Evolutionary conservation across 35 echinoderm and acorn worm genomes (phyloP).

Genomic region (Holothuria glaberrima): DNA sequence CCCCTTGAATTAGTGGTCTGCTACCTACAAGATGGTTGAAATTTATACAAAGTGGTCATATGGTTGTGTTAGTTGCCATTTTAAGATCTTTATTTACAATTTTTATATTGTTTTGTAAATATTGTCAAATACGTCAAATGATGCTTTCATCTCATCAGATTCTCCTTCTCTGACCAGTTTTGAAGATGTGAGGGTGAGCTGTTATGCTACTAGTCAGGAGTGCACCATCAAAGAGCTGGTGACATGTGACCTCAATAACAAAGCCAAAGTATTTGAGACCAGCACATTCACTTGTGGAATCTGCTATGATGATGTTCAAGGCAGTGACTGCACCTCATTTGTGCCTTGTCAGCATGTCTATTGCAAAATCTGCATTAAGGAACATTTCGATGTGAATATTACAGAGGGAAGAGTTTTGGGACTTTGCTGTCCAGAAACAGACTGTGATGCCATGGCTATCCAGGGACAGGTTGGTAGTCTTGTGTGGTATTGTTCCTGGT

Average conservation of each 20-base stretch:
- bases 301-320: constrained; percentile 55
- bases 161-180: no score
- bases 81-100: no score
- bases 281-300: constrained; percentile 38
- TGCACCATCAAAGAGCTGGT: background rate
- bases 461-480: constrained; percentile 45
- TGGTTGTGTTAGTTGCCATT: no score
- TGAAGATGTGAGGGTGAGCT: background rate
- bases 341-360: constrained; percentile 51
- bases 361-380: constrained; percentile 61
- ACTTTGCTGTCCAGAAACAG: constrained; percentile 47
- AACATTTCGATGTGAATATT: constrained; percentile 57
- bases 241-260: constrained; percentile 20
- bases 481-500: background rate
- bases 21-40: no score
- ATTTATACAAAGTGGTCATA: no score
- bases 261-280: constrained; percentile 6
- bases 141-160: no score
- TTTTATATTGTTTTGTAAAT: no score
- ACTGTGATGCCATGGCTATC: constrained; percentile 47
- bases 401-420: constrained; percentile 49
- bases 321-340: constrained; percentile 42
- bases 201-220: background rate
- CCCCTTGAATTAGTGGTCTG: no score
- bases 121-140: no score